Conservation (phyloP, 1,140 invertebrate genomes). For the Drosophila repleta region DNA sequence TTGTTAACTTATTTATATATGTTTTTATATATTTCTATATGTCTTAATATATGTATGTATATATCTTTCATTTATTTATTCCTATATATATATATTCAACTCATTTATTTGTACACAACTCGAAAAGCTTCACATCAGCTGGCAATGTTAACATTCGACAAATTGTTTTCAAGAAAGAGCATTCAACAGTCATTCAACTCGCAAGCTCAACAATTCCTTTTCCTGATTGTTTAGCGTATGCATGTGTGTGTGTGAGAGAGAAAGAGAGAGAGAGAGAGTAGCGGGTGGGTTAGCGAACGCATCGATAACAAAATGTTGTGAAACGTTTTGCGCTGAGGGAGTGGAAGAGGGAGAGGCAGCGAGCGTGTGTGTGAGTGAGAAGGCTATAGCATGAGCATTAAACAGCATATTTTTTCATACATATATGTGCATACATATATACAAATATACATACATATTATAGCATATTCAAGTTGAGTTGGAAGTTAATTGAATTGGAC, state of each 20-base stretch:
- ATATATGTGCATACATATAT: not conserved
- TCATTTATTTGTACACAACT: no score
- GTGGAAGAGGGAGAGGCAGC: conserved; percentile 8
- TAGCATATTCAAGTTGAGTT: conserved; percentile 4
- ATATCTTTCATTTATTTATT: no score
- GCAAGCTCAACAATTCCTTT: conserved; percentile 27
- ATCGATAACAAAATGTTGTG: conserved; percentile 53
- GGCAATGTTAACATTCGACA: no score
- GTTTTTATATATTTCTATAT: not conserved
- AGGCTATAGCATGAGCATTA: conserved; percentile 12
- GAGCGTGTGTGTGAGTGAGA: not conserved
- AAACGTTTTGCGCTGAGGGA: conserved; percentile 27
- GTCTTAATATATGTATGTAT: no score
- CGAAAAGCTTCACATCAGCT: no score
- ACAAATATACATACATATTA: no score
- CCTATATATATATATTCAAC: no score
- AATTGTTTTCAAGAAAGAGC: conserved; percentile 9
- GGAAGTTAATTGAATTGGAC: conserved; percentile 10
- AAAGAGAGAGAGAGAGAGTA: conserved; percentile 30
- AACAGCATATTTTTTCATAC: conserved; percentile 13
- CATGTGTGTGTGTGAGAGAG: conserved; percentile 16
- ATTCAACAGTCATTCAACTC: conserved; percentile 17
- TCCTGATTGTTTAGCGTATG: conserved; percentile 53
- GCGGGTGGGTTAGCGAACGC: conserved; percentile 69
- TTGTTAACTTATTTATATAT: not conserved